Evolutionary conservation across 2,888 invertebrate species (phyloP).

Genomic region (Synanthedon myopaeformis): DNA sequence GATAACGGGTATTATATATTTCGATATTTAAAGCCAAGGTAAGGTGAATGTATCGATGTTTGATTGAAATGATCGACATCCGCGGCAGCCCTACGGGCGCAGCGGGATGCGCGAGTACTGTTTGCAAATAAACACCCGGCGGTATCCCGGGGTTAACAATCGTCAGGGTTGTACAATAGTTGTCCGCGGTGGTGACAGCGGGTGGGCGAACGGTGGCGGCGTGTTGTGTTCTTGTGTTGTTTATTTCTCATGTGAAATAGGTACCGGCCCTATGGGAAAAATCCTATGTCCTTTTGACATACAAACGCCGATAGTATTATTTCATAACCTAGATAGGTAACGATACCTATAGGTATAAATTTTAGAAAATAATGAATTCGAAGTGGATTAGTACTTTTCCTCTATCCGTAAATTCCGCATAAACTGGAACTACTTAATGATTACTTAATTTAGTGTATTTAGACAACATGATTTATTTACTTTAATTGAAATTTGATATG

Average conservation of each 20-base stretch:
- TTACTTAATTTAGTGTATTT: no score
- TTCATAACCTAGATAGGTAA: background rate
- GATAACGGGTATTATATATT: no score
- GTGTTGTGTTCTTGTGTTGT: conserved; percentile 7
- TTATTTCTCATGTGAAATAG: conserved; percentile 51
- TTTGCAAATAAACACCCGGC: conserved; percentile 69
- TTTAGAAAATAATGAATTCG: no score
- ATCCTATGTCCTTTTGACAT: background rate
- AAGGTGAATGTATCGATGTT: background rate
- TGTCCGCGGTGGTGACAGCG: conserved; percentile 17
- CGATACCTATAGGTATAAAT: no score
- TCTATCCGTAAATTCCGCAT: no score
- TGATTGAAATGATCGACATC: background rate
- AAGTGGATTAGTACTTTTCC: no score
- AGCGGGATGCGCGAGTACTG: conserved; percentile 47
- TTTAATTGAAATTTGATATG: no score
- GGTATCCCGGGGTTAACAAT: conserved; percentile 28
- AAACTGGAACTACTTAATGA: no score
- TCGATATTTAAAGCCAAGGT: no score
- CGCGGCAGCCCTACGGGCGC: conserved; percentile 11
- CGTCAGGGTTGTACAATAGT: conserved; percentile 36
- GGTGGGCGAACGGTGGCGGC: conserved; percentile 4
- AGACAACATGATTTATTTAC: no score
- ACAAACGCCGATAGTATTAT: background rate
- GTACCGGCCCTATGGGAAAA: conserved; percentile 25